Percentiles rank a stretch among this genome's conserved stretches.
These are phyloP conservation scores for Botia kubotai DNA, from an alignment of 2,797 vertebrate genomes.

Conservation along the genomic window DNA sequence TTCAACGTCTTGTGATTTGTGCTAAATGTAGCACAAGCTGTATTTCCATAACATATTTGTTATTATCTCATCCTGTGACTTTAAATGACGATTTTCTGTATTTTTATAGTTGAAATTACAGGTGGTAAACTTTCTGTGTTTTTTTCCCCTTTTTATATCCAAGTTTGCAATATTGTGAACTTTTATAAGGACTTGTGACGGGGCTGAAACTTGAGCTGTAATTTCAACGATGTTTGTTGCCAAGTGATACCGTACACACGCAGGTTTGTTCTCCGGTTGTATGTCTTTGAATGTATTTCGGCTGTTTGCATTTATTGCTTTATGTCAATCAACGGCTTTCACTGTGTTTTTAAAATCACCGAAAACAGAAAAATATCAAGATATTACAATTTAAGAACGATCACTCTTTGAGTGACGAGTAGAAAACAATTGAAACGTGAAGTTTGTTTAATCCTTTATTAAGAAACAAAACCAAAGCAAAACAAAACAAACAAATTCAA, in stretches of 20 bases:
- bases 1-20: not conserved
- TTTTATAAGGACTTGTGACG: conserved; percentile 44
- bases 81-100: conserved; percentile 2
- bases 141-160: not conserved
- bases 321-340: conserved; percentile 26
- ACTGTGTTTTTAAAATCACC: conserved; percentile 16
- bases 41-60: conserved; percentile 15
- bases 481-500: conserved; percentile 12
- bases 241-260: conserved; percentile 5
- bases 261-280: conserved; percentile 33
- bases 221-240: conserved; percentile 22
- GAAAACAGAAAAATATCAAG: not conserved
- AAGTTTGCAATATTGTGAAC: conserved; percentile 26
- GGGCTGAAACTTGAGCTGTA: conserved; percentile 35
- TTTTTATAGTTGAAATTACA: conserved; percentile 30
- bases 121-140: not conserved
- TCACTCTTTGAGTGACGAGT: not conserved
- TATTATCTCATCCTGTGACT: not conserved
- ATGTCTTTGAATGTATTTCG: conserved; percentile 48
- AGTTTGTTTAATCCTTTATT: conserved; percentile 19
- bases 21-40: conserved; percentile 14
- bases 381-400: conserved; percentile 3
- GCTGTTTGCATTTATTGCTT: conserved; percentile 17
- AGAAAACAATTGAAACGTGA: conserved; percentile 11
- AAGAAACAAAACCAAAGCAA: conserved; percentile 24